Evolutionary conservation across 2,888 invertebrate species (phyloP).

Genomic region (Diarsia mendica): DNA sequence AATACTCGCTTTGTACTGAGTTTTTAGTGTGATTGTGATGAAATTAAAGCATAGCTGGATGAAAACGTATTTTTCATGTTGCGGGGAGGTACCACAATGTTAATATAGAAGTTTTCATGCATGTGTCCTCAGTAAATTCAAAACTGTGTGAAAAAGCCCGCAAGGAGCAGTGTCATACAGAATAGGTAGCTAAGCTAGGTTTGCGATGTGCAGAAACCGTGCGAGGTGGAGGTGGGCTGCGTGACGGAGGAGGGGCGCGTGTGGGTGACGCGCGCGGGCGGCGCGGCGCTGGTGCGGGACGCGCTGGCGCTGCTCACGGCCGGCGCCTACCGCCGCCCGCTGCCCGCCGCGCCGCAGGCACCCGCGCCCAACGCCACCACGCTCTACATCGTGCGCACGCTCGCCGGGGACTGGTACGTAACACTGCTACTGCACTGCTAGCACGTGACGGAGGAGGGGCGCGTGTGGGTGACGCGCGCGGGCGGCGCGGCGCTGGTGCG

Average conservation of each 20-base stretch:
- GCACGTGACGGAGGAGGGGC: constrained; percentile 84
- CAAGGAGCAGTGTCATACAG: background rate
- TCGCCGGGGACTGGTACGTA: constrained; percentile 85
- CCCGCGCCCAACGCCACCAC: constrained; percentile 78
- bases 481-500: constrained; percentile 83
- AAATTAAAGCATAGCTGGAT: no score
- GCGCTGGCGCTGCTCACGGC: constrained; percentile 84
- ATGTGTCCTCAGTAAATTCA: background rate
- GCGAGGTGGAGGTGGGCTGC: constrained; percentile 87
- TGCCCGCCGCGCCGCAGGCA: constrained; percentile 85
- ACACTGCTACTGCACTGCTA: no score
- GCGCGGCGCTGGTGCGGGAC: constrained; percentile 80
- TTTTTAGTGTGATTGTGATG: no score
- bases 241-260: constrained; percentile 87
- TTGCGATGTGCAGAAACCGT: constrained; percentile 75
- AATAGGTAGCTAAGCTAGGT: background rate
- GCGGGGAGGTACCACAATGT: background rate
- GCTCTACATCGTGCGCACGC: constrained; percentile 88
- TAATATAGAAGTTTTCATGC: background rate
- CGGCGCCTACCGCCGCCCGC: constrained; percentile 85
- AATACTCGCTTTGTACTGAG: no score
- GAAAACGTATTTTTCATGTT: background rate
- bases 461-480: constrained; percentile 86
- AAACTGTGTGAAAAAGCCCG: background rate
- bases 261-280: constrained; percentile 86